A percentile compares a stretch with the other conserved stretches of the same genome.
Evolutionary conservation across 2,113 vertebrate genomes (phyloP).

Genomic region (Corydoras maculifer): DNA sequence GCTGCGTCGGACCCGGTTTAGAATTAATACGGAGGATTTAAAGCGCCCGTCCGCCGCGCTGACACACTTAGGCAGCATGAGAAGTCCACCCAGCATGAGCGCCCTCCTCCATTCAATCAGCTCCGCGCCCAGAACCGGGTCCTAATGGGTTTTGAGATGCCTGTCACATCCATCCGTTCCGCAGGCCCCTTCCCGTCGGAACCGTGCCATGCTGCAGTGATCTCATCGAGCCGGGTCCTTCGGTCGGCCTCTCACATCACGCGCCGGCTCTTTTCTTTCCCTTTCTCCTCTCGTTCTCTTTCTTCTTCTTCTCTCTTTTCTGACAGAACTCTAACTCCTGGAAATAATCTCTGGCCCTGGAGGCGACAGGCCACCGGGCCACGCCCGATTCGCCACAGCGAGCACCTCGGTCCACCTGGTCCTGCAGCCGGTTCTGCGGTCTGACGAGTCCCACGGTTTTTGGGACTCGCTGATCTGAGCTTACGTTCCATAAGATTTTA

Average conservation of each 20-base stretch:
- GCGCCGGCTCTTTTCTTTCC: constrained; percentile 43
- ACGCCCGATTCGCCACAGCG: neutral
- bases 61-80: constrained; percentile 59
- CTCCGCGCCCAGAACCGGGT: constrained; percentile 48
- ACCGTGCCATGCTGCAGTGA: constrained; percentile 52
- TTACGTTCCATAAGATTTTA: too few species aligned
- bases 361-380: neutral
- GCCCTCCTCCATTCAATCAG: constrained; percentile 39
- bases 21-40: constrained; percentile 53
- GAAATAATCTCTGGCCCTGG: constrained; percentile 13
- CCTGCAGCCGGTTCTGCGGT: too few species aligned
- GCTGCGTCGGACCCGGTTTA: constrained; percentile 59
- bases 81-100: constrained; percentile 52
- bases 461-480: too few species aligned
- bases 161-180: constrained; percentile 73
- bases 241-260: constrained; percentile 42
- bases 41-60: constrained; percentile 60
- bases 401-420: too few species aligned
- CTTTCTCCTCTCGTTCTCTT: constrained; percentile 30
- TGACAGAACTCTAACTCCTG: constrained; percentile 18
- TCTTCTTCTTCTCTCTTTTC: neutral
- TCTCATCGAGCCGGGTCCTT: constrained; percentile 50
- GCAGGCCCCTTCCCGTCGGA: constrained; percentile 58
- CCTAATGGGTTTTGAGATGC: constrained; percentile 73
- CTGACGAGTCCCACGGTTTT: too few species aligned